Base-by-base conservation (phyloP, 1,140 invertebrate genomes). In the Papilio helenus region DNA sequence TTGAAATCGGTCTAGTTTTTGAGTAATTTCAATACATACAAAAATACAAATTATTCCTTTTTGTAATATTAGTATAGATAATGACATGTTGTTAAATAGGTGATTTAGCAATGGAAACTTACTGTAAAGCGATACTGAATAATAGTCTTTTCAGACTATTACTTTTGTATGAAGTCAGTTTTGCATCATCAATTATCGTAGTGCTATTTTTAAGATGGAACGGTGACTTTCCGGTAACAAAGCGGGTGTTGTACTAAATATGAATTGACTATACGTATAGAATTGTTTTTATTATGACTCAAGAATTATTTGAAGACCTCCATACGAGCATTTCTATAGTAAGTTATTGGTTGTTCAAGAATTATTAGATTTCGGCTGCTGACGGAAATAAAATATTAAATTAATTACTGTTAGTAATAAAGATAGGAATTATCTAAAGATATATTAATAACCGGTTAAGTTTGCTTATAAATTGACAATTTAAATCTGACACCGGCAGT, bases 121-220 rank as follows among this genome's bases (percentile, higher is more conserved):
- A 55, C 51, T 18, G 10, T 34, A 65, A 65, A 65, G 20, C 16
- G 12, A 20, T 14, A 20, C 3, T 65, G 10, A 65, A 65, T 34
- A 12, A 23, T 20, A 61, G 58, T 23, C 61, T 71, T 65, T 77
- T n/a, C 78, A 79, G 77, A 72, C 68, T 58, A 77, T 49, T 76
- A 46, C 49, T 72, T 65, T 42, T 29, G 81, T 73, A 83, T 84
- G 80, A 87, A 87, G 80, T 79, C 81, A 84, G 72, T 81, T 84
- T 86, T 87, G 82, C 87, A 88, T 90, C 87, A 90, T 84, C 87
- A 87, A 89, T 92, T 91, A 92, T 83, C 86, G 76, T 79, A 26
- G 49, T 65, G 81, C 86, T 90, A 89, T 88, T 86, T 88, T 86
- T 87, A 80, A 79, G 72, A 85, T 77, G 81, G 84, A 85, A 82